Base-by-base conservation (phyloP, 2,113 vertebrate genomes). In the Forbesichthys agassizii region DNA sequence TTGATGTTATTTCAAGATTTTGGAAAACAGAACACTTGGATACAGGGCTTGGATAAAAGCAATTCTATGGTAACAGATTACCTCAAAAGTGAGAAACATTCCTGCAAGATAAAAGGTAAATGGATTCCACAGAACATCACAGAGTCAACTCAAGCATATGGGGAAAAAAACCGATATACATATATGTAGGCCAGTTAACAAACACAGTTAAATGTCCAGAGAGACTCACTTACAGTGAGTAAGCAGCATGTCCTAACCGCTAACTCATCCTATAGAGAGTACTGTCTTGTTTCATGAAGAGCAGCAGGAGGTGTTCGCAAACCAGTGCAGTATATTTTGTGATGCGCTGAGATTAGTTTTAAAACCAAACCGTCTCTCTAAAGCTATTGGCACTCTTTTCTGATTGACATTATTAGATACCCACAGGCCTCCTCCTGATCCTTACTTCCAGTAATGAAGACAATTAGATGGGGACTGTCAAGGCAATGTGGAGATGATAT, bases 341-440 rank as follows among this genome's bases (percentile, higher is more conserved):
- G 61, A 61, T 33, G 54, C 48, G 71, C 63, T 42, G 48, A 61
- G 60, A 71, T 73, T 65, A 74, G 72, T 77, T 79, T 64, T 74
- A 57, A 75, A 74, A 60, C 42, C 63, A 63, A 70, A 58, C 48
- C 51, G 33, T 58, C 33, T 46, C 11, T 74, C 61, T 62, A 59
- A 79, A 71, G 67, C 69, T 83, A 83, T 79, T 73, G 48, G 71
- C 66, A 16, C 73, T 63, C 55, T 13, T 20, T 73, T 64, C 76
- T 83, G 74, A 80, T 76, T 73, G 77, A 68, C 68, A 76, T 79
- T 76, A 84, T 81, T 85, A 68, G 54, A 81, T 75, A 75, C 80
- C 83, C 78, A 65, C 58, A 69, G 74, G 81, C 60, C 75, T 83
- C 70, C 33, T 85, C 80, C 63, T 71, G 36, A 5, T 42, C 36